Evolutionary conservation across 2,888 invertebrate species (phyloP), one percentile per base, ranked within the genome.

Genomic region (Drosophila prolongata): DNA sequence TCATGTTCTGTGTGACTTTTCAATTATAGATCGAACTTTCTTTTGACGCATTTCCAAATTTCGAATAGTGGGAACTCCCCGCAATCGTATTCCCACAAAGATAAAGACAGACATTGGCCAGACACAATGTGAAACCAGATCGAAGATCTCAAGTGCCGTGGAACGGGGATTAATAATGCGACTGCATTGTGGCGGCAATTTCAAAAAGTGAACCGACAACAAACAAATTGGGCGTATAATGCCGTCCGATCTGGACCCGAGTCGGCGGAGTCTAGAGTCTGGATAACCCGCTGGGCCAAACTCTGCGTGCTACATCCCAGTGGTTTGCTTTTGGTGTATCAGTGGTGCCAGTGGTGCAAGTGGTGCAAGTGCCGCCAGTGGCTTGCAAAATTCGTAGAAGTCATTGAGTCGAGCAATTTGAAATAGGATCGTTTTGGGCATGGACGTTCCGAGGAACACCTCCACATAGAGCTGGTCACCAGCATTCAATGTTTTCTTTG

Each of bases 321-420:
- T 49, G 61, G 62, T 64, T 30, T 1, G 30, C 9, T 30, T 30
- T 30, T 30, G 44, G 44, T 46, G 53, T 37, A 34, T 52, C 65
- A 46, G 67, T 54, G 67, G 67, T 35, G 64, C 27, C 16, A 16
- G 16, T 16, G 16, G 16, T 16, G 19, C 19, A 2, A 16, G 64
- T 30, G 47, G 30, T 47, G 47, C 47, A 30, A 47, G 35, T 30
- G 65, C 65, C 14, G 44, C 38, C 42, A 43, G 43, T 42, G 77
- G 53, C 30, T 76, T 76, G 81, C 87, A 61, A 78, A 84, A 87
- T 83, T 83, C 83, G 86, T 82, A 76, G 83, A 83, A 83, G 50
- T 77, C 83, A 82, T 83, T 88, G 86, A 72, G 52, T 40, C 35
- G 61, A 71, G 73, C 72, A 78, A 77, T 78, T 79, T 87, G 88